Conservation (phyloP, 2,113 vertebrate species). For the Seriola quinqueradiata region DNA sequence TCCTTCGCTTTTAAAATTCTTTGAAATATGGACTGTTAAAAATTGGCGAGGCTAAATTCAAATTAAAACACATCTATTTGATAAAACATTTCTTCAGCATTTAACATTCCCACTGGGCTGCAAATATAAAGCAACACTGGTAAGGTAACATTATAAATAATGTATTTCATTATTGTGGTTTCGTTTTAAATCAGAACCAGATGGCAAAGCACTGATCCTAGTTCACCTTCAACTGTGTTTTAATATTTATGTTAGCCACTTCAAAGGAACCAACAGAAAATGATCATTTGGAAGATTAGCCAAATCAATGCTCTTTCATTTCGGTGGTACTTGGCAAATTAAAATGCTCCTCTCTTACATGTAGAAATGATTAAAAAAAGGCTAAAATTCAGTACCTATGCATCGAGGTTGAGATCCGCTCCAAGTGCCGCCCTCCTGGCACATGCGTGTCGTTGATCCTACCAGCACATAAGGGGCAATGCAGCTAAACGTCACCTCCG, state of each 20-base stretch:
- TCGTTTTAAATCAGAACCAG: constrained; percentile 28
- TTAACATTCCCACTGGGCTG: background rate
- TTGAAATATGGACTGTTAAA: background rate
- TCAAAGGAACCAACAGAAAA: background rate
- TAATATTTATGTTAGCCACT: constrained; percentile 4
- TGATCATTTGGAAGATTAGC: background rate
- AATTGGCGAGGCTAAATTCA: background rate
- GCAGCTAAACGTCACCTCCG: constrained; percentile 94
- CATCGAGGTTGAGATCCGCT: constrained; percentile 94
- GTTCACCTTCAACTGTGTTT: constrained; percentile 28
- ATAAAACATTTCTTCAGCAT: constrained; percentile 12
- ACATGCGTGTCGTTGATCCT: constrained; percentile 91
- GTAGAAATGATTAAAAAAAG: background rate
- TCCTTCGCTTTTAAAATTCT: background rate
- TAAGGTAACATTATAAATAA: constrained; percentile 15
- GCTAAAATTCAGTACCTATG: constrained; percentile 86
- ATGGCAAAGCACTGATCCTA: background rate
- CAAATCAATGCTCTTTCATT: background rate
- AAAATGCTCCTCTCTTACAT: background rate
- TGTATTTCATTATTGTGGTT: constrained; percentile 26
- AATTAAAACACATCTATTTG: background rate
- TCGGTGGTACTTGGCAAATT: background rate
- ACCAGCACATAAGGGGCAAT: constrained; percentile 90
- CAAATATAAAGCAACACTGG: constrained; percentile 8
- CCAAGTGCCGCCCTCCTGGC: constrained; percentile 94